Evolutionary conservation across 2,888 invertebrate species (phyloP).

Genomic region (Sericinus montela): DNA sequence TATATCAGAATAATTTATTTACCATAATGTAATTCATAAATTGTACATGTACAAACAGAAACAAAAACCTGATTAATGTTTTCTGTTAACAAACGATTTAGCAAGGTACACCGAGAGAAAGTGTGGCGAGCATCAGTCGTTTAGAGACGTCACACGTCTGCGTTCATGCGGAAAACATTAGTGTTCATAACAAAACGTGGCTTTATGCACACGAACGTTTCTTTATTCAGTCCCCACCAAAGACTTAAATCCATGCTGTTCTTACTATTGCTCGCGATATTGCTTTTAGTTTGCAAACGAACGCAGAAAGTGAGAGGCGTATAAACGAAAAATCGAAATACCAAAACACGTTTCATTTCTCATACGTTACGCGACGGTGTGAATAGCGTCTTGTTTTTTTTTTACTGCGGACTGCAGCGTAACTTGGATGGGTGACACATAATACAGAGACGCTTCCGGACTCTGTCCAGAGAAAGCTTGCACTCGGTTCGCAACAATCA

Average conservation of each 20-base stretch:
- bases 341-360: background rate
- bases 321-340: background rate
- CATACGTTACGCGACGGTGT: background rate
- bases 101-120: too few relatives aligned
- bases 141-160: background rate
- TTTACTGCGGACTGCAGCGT: background rate
- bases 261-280: conserved; percentile 4
- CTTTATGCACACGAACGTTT: background rate
- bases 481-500: conserved; percentile 16
- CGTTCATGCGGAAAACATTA: background rate
- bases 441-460: conserved; percentile 23
- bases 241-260: background rate
- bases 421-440: conserved; percentile 23
- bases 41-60: too few relatives aligned
- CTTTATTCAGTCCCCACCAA: conserved; percentile 18
- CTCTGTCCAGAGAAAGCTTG: conserved; percentile 36
- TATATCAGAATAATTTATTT: too few relatives aligned
- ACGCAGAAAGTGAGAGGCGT: conserved; percentile 3
- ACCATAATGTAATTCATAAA: too few relatives aligned
- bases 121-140: background rate
- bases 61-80: too few relatives aligned
- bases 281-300: conserved; percentile 16
- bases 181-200: background rate
- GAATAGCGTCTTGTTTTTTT: background rate
- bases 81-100: too few relatives aligned